phyloP scores from a whole-genome alignment of 2,113 vertebrate species.

The Platysteira castanea region DNA sequence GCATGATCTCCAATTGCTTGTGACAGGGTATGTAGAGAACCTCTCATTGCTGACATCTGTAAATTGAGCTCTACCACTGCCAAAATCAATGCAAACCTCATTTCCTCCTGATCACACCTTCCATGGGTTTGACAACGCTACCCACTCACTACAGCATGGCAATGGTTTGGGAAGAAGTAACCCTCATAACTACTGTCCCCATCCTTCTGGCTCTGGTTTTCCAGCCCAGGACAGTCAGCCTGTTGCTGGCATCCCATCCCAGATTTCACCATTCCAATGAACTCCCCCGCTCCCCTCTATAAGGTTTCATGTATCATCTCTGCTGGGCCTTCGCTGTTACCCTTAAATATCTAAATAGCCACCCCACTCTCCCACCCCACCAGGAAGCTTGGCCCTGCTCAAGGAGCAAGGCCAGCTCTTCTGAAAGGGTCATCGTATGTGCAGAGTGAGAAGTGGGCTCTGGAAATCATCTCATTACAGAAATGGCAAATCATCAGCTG shows the following conservation, averaged over 20 bases:
- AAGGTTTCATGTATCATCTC: neutral
- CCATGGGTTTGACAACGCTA: neutral
- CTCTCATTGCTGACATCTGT: neutral
- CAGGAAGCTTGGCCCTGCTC: neutral
- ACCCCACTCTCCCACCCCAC: neutral
- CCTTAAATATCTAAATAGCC: neutral
- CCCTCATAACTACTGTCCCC: neutral
- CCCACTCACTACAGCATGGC: neutral
- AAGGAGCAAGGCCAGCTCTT: neutral
- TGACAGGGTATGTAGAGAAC: neutral
- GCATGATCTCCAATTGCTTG: fast-evolving
- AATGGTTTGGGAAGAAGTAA: neutral
- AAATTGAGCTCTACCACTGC: neutral
- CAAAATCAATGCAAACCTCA: neutral
- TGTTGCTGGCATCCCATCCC: neutral
- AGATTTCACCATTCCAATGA: neutral
- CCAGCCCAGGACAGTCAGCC: neutral
- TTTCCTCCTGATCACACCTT: neutral
- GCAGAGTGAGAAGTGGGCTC: neutral
- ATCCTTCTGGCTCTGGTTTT: neutral
- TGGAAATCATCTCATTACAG: neutral
- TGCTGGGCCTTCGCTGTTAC: neutral
- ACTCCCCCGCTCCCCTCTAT: fast-evolving
- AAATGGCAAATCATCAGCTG: neutral
- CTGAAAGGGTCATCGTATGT: neutral